phyloP scores from a whole-genome alignment of 2,113 vertebrate genomes.

The Tetrao urogallus region DNA sequence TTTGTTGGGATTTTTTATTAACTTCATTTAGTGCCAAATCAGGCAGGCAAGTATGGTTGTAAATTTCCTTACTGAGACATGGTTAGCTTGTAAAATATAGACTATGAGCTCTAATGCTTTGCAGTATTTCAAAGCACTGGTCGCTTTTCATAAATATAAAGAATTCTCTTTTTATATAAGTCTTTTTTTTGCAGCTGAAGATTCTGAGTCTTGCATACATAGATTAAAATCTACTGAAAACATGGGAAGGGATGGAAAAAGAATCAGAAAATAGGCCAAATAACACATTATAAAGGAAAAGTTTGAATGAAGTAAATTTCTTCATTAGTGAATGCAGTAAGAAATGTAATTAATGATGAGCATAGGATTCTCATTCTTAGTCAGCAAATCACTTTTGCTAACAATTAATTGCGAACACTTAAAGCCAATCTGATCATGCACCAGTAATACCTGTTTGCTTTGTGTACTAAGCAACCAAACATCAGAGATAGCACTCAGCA shows the following conservation, averaged over 20 bases:
- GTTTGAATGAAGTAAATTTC: neutral
- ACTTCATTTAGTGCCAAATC: neutral
- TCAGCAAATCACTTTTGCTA: neutral
- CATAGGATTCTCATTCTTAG: neutral
- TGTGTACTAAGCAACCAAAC: neutral
- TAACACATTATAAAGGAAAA: neutral
- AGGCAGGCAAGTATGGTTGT: neutral
- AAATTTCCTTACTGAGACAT: neutral
- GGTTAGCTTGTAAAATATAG: constrained; percentile 25
- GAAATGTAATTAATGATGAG: neutral
- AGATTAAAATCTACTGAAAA: neutral
- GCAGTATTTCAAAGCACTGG: neutral
- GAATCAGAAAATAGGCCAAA: neutral
- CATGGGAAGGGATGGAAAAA: neutral
- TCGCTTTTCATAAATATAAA: neutral
- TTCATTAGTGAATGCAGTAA: neutral
- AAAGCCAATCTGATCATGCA: neutral
- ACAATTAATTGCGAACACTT: neutral
- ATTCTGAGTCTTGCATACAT: neutral
- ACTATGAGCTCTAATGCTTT: neutral
- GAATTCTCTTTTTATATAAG: neutral
- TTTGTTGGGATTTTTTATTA: neutral
- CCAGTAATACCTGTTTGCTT: neutral
- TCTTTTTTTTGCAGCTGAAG: neutral
- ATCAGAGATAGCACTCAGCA: neutral